Evolutionary conservation across 2,888 invertebrate genomes (phyloP).

Genomic region (Apantesis nais): DNA sequence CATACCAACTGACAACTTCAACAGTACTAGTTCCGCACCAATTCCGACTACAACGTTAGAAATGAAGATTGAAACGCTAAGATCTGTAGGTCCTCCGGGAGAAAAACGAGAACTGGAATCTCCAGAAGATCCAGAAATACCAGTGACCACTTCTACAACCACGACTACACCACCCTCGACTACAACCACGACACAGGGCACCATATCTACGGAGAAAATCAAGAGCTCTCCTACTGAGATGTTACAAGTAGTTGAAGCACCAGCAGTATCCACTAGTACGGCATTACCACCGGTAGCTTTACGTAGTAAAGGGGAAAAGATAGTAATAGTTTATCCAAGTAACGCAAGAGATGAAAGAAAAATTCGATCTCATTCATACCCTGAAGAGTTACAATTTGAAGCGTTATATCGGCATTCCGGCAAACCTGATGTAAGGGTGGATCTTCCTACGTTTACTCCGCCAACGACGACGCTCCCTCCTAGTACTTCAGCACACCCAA

Average conservation of each 20-base stretch:
- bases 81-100: slow-evolving; percentile 77
- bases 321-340: slow-evolving; percentile 82
- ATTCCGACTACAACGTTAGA: slow-evolving; percentile 80
- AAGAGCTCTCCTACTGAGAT: slow-evolving; percentile 72
- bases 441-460: slow-evolving; percentile 86
- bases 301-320: slow-evolving; percentile 75
- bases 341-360: slow-evolving; percentile 80
- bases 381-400: slow-evolving; percentile 82
- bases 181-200: slow-evolving; percentile 53
- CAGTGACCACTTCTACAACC: slow-evolving; percentile 61
- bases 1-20: slow-evolving; percentile 85
- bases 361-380: slow-evolving; percentile 80
- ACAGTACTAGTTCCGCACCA: slow-evolving; percentile 68
- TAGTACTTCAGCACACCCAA: slow-evolving; percentile 48
- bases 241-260: slow-evolving; percentile 71
- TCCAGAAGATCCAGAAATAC: slow-evolving; percentile 75
- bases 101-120: slow-evolving; percentile 72
- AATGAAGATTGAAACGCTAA: slow-evolving; percentile 80
- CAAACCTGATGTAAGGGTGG: slow-evolving; percentile 78
- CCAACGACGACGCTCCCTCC: slow-evolving; percentile 58
- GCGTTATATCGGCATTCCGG: slow-evolving; percentile 78
- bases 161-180: slow-evolving; percentile 56
- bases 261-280: slow-evolving; percentile 70
- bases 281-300: slow-evolving; percentile 78
- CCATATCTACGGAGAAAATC: slow-evolving; percentile 64